Evolutionary conservation across 2,888 invertebrate genomes (phyloP), one percentile per base, ranked within the genome.

Genomic region (Drosophila helvetica): DNA sequence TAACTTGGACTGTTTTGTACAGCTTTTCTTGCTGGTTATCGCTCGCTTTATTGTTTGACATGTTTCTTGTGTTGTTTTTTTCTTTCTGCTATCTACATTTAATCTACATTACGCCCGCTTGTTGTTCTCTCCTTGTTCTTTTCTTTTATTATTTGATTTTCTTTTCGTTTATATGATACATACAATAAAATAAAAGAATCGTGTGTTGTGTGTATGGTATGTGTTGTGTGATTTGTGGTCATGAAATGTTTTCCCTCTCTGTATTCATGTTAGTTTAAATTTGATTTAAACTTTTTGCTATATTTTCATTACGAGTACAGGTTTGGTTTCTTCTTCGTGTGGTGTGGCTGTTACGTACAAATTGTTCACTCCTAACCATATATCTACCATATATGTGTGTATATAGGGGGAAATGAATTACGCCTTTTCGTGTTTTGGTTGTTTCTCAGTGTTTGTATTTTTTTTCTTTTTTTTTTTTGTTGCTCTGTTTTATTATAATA

Each of bases 71-170:
- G 50, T 27, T 67, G 15, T 45, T 63, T 56, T 59, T 62, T 64
- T 54, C 54, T 54, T 64, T 70, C 69, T 53, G 67, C 79, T 81
- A 80, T 79, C 81, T 83, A 75, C 74, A 78, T 77, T 80, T 80
- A 83, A 76, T 81, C 80, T 80, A 71, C 76, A 62, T 45, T 45
- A 55, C 55, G 19, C n/a, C 19, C 33, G 43, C 33, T 62, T 72
- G 78, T 74, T 74, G 56, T 74, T 72, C 77, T 76, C 66, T 74
- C 68, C 59, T 55, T 57, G 42, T 30, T 17, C 33, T 55, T 69
- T 73, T 69, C 64, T 68, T 55, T 64, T 82, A 63, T 72, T 80
- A 80, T 82, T 82, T 78, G 67, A 71, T 82, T 64, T 55, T 76
- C 54, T 77, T 69, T 69, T 78, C 65, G 65, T 67, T 78, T 25